Base-by-base conservation (phyloP, 2,113 vertebrate genomes). In the Gymnocephalus cernua region DNA sequence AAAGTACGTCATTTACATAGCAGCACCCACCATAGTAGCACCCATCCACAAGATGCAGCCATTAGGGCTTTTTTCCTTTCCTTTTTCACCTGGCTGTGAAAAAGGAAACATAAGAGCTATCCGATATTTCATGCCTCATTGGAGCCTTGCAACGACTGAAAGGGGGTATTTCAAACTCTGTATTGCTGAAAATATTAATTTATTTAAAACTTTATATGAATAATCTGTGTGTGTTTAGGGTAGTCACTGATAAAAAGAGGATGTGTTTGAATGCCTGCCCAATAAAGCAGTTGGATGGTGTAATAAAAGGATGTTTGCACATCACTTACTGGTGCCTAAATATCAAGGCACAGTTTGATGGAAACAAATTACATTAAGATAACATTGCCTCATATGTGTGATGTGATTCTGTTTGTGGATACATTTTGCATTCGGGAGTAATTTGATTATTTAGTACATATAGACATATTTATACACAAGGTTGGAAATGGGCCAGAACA, bases 1-100 rank as follows among this genome's bases (percentile, higher is more conserved):
- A 73, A 56, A 89, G 77, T 86, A 56, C 86, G 89, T 91, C 84
- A 84, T 87, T 92, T 93, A 93, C 92, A 91, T 88, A 50, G 66
- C 62, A 38, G n/a, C n/a, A n/a, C n/a, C n/a, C n/a, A n/a, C n/a
- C n/a, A n/a, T n/a, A n/a, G n/a, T n/a, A 50, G 66, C 62, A 38
- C 47, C 38, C 50, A 11, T 80, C 68, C 74, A 75, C 35, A 77
- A 69, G 45, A 67, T 13, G 4, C 69, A 83, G 72, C 69, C 85
- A 82, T 78, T 79, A 57, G 78, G 47, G 32, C 6, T 6, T n/a
- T n/a, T n/a, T n/a, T n/a, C n/a, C n/a, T n/a, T n/a, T n/a, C n/a
- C n/a, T n/a, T n/a, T n/a, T n/a, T n/a, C n/a, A n/a, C n/a, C n/a
- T n/a, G n/a, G n/a, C 32, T 32, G 8, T 38, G 8, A 38, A 38